Conservation (phyloP, 2,113 vertebrate genomes). For the Ursus arctos region DNA sequence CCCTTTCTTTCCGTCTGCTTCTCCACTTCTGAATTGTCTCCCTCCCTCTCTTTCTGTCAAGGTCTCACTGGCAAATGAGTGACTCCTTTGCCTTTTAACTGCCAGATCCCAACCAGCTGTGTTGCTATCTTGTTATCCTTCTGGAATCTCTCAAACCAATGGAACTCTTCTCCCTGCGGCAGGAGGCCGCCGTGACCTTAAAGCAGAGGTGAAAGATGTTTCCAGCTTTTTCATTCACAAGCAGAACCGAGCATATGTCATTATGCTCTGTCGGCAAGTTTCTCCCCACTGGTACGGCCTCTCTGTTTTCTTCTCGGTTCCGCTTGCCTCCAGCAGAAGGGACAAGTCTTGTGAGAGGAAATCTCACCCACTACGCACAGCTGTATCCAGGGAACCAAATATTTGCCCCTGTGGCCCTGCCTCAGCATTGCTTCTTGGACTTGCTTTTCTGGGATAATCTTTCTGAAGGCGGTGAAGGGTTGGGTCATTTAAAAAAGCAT, state of each 20-base stretch:
- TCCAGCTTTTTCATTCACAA: slow-evolving; percentile 9
- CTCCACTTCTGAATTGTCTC: background rate
- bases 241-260: background rate
- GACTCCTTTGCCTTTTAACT: background rate
- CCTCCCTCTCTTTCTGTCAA: background rate
- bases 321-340: background rate
- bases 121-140: background rate
- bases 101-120: background rate
- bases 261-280: background rate
- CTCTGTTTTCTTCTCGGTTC: slow-evolving; percentile 42
- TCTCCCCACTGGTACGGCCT: background rate
- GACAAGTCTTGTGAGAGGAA: slow-evolving; percentile 44
- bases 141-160: background rate
- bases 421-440: background rate
- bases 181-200: background rate
- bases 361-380: background rate
- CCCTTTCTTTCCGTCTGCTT: background rate
- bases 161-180: background rate
- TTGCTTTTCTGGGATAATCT: background rate
- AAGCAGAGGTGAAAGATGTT: background rate
- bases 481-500: background rate
- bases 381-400: slow-evolving; percentile 74
- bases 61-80: background rate
- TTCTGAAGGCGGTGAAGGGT: background rate
- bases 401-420: background rate